Conservation (phyloP, 2,113 vertebrate species). For the Megaceryle torquata region DNA sequence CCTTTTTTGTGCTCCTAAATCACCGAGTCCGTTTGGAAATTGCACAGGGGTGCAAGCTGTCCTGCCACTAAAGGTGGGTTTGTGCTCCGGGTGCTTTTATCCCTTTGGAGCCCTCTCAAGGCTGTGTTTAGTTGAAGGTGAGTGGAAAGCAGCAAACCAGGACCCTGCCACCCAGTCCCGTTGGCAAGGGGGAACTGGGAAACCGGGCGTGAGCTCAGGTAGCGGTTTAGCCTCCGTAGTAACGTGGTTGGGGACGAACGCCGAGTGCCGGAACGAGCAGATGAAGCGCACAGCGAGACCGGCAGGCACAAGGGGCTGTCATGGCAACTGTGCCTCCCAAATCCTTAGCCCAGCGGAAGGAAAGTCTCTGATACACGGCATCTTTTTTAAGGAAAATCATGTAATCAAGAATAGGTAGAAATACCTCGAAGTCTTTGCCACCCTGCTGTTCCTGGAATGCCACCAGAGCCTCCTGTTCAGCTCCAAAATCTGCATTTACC, state of each 20-base stretch:
- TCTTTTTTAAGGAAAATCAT: neutral
- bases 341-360: neutral
- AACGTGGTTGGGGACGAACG: neutral
- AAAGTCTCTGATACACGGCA: neutral
- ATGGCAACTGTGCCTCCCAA: neutral
- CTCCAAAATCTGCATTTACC: neutral
- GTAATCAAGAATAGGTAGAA: neutral
- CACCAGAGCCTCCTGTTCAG: neutral
- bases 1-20: neutral
- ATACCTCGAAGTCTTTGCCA: neutral
- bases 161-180: accelerated
- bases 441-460: neutral
- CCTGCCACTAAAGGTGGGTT: neutral
- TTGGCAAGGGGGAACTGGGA: neutral
- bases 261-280: neutral
- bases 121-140: neutral
- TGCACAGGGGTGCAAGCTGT: neutral
- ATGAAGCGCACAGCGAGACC: neutral
- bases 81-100: neutral
- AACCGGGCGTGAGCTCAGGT: neutral
- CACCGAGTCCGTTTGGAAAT: neutral
- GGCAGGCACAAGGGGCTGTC: neutral
- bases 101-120: neutral
- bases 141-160: neutral
- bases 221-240: neutral